Evolutionary conservation across 37 sponge, comb jelly and placozoan genomes (phyloP).

Genomic region (Chondrilla cf. caribensis): DNA sequence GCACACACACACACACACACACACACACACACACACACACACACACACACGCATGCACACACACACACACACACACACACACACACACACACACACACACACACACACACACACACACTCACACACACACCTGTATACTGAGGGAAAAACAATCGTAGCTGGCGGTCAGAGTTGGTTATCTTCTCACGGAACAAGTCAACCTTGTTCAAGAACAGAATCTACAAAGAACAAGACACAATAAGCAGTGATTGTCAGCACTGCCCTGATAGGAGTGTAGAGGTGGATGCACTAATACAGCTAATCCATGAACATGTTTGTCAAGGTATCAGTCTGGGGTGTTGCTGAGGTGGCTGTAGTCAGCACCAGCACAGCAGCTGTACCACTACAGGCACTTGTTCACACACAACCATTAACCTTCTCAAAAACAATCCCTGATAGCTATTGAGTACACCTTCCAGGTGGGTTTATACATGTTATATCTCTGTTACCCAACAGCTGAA

Average conservation of each 20-base stretch:
- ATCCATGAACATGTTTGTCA: no score
- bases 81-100: constrained; percentile 3
- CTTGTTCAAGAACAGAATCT: constrained; percentile 98
- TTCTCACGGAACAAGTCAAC: constrained; percentile 90
- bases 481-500: no score
- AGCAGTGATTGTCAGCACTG: background rate
- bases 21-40: background rate
- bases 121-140: constrained; percentile 75
- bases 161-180: constrained; percentile 83
- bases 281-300: background rate
- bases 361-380: no score
- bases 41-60: background rate
- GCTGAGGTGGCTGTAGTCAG: no score
- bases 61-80: constrained; percentile 10
- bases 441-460: no score
- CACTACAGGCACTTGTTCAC: no score
- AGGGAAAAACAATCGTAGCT: constrained; percentile 79
- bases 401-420: no score
- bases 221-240: background rate
- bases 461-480: no score
- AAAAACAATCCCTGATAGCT: no score
- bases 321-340: no score
- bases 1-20: background rate
- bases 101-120: no score
- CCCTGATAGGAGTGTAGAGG: background rate